Base-by-base conservation (phyloP, 2,113 vertebrate genomes). In the Silurus asotus region DNA sequence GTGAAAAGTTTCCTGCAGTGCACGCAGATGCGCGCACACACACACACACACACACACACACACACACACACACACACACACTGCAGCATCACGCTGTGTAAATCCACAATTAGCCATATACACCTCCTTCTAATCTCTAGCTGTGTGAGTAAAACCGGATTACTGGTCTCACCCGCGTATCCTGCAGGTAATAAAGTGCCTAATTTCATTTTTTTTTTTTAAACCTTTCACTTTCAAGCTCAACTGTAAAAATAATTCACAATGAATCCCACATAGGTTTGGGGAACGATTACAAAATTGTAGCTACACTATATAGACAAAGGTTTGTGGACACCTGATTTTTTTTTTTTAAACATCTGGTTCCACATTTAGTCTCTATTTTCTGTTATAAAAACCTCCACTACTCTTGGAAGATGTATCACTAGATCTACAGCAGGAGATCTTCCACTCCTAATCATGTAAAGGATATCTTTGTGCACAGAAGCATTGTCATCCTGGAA, bases 41-140 rank as follows among this genome's bases (percentile, higher is more conserved):
- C 49, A n/a, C 20, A 28, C 51, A 28, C n/a, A n/a, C 48, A 23
- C 49, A 53, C 72, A 67, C 64, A 67, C 64, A 14, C 72, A 75
- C 49, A 67, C 64, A 67, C 64, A 14, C 72, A 75, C 49, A n/a
- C 20, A 28, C 51, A 28, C n/a, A n/a, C 48, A 23, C 49, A 53
- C 72, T 53, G 70, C 45, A 8, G 20, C n/a, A n/a, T 53, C 49
- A 75, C 20, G 10, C 72, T 53, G 51, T 7, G 13, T 55, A 55
- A 25, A 15, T 28, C 23, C n/a, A 78, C 75, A 78, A 78, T 78
- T 78, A 78, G 53, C 53, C 75, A 78, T 51, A 55, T 56, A 78
- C 13, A 78, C 53, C 56, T 56, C 53, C 19, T n/a, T 28, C 13
- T 78, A 58, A 78, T 58, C 75, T 78, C 25, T 9, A 37, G 58